These are phyloP conservation scores for Mobula hypostoma DNA, from an alignment of 2,113 vertebrate species.

Conservation along the genomic window DNA sequence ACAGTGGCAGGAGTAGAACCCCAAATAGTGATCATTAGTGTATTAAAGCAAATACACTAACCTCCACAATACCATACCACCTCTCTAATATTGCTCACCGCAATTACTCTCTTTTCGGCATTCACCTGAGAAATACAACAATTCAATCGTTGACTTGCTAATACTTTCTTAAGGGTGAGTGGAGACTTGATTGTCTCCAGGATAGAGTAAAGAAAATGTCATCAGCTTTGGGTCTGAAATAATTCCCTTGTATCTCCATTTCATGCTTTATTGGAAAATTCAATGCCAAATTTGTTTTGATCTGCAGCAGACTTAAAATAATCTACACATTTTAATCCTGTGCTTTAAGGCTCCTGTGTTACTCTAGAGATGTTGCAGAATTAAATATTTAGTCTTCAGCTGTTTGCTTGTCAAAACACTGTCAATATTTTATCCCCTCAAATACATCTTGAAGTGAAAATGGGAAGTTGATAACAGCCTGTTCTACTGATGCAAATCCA, in stretches of 20 bases:
- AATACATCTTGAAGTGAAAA: conserved; percentile 1
- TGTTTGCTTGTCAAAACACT: conserved; percentile 32
- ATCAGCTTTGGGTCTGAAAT: background rate
- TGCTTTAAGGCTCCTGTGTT: background rate
- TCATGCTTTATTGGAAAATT: background rate
- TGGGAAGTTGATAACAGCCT: background rate
- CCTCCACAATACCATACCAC: too few relatives aligned
- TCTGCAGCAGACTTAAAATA: background rate
- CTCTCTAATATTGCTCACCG: too few relatives aligned
- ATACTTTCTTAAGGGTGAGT: too few relatives aligned
- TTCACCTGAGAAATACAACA: too few relatives aligned
- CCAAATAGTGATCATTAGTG: too few relatives aligned
- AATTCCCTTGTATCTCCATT: background rate
- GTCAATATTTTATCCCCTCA: conserved; percentile 34
- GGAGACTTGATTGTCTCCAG: too few relatives aligned
- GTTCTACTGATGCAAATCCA: background rate
- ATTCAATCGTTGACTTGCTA: too few relatives aligned
- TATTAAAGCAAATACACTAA: too few relatives aligned
- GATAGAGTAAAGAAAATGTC: too few relatives aligned
- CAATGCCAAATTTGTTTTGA: background rate
- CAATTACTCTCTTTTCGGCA: too few relatives aligned
- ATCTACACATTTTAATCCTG: background rate
- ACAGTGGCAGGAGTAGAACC: too few relatives aligned
- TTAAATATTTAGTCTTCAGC: conserved; percentile 32
- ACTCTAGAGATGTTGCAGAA: background rate